Evolutionary conservation across 2,888 invertebrate genomes (phyloP).

Genomic region (Diabrotica balteata): DNA sequence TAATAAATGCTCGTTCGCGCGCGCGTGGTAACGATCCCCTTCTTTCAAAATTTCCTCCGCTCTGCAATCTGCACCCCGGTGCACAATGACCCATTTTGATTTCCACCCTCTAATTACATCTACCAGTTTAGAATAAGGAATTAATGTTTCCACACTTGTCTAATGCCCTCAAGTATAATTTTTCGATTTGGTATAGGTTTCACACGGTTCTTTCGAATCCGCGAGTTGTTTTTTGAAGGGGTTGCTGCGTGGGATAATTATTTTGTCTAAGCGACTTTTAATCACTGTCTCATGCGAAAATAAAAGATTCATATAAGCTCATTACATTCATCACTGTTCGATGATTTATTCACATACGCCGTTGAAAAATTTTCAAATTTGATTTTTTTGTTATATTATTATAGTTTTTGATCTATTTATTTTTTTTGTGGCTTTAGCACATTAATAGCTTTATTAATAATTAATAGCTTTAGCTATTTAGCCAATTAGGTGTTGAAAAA

Average conservation of each 20-base stretch:
- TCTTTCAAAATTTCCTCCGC: background rate
- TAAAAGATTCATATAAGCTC: no score
- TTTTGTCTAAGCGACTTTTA: constrained; percentile 14
- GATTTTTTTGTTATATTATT: no score
- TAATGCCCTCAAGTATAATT: constrained; percentile 37
- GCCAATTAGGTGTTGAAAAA: no score
- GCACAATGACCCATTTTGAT: constrained; percentile 33
- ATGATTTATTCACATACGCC: no score
- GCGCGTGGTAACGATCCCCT: constrained; percentile 21
- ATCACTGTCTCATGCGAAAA: background rate
- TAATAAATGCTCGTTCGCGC: constrained; percentile 33
- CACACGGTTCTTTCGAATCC: constrained; percentile 35
- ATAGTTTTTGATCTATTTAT: no score
- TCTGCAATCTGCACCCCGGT: constrained; percentile 32
- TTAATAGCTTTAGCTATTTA: no score
- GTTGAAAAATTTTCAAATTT: no score
- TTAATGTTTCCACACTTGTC: constrained; percentile 48
- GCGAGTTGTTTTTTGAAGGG: constrained; percentile 17
- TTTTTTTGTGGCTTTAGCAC: no score
- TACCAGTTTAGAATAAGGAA: constrained; percentile 48
- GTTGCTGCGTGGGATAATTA: constrained; percentile 15
- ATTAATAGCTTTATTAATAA: no score
- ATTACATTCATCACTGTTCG: no score
- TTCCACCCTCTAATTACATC: constrained; percentile 51
- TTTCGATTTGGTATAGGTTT: constrained; percentile 36